Conservation (phyloP, 2,113 vertebrate genomes). For the Rhagologus leucostigma region DNA sequence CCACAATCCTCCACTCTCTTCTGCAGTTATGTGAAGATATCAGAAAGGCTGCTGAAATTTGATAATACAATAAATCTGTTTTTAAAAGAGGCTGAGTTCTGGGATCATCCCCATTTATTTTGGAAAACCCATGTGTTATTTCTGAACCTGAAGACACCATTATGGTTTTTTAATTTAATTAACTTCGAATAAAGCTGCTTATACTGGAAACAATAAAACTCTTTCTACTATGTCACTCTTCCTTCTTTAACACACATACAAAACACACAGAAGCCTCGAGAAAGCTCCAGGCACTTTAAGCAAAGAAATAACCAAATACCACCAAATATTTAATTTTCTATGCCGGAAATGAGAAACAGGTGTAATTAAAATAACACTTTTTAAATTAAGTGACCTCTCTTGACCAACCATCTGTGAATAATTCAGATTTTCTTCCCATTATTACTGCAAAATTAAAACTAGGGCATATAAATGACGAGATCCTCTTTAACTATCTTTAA, state of each 20-base stretch:
- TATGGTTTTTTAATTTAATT: constrained; percentile 56
- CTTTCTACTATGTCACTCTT: constrained; percentile 26
- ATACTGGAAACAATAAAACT: constrained; percentile 46
- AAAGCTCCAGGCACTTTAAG: constrained; percentile 64
- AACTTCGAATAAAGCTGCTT: constrained; percentile 52
- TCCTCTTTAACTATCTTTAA: constrained; percentile 84
- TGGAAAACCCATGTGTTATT: constrained; percentile 15
- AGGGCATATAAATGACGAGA: constrained; percentile 78
- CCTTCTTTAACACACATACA: constrained; percentile 15
- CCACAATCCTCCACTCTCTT: neutral
- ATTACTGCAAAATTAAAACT: constrained; percentile 82
- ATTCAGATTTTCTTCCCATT: constrained; percentile 76
- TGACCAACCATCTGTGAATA: constrained; percentile 84
- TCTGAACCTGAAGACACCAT: constrained; percentile 37
- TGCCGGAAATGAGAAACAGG: constrained; percentile 80
- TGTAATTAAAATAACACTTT: constrained; percentile 84
- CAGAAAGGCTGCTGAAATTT: neutral
- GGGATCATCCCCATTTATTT: neutral
- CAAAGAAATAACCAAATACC: constrained; percentile 75
- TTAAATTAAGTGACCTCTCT: constrained; percentile 85
- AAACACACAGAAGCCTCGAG: constrained; percentile 42
- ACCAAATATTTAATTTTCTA: constrained; percentile 81
- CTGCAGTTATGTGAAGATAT: neutral
- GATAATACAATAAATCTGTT: neutral
- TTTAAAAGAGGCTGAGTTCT: neutral